Base-by-base conservation (phyloP, 2,888 invertebrate species). In the Archaeoteleia sp. region DNA sequence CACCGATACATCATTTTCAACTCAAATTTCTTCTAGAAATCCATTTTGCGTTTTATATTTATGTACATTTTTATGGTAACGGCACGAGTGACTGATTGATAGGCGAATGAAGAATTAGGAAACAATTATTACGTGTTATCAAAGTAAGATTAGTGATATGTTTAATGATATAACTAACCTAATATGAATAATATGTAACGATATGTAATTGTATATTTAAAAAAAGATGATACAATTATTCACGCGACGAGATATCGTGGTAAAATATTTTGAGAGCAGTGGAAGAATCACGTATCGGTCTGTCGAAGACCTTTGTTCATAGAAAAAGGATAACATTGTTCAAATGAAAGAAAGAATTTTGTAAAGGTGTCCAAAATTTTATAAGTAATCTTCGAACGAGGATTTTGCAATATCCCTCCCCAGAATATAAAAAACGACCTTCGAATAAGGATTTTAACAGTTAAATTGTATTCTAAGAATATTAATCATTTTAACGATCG, bases 111-210 rank as follows among this genome's bases (percentile, higher is more conserved):
- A 73, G 65, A 70, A 53, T 66, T 74, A 71, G 69, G 55, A 62
- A 69, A 73, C 67, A 74, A 78, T 70, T 66, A 81, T 73, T 81
- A 77, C 74, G 79, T 77, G 78, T 82, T 79, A 78, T 73, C 73
- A 74, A 77, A 76, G 63, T 80, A 82, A 81, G 78, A 70, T 77
- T 80, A 82, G 82, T 80, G 80, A 81, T 82, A 82, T n/a, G 82
- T 78, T 78, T n/a, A n/a, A n/a, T n/a, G n/a, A n/a, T n/a, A n/a
- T n/a, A n/a, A n/a, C n/a, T n/a, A n/a, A 79, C 55, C 27, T 63
- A 60, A 60, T 60, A 62, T 55, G 39, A 62, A 58, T 57, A 58
- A 55, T 70, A 62, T 66, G 43, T 66, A 62, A 70, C 58, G 20
- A 42, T 62, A 48, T 63, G 49, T 58, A 60, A 55, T n/a, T 61